Evolutionary conservation across 2,113 vertebrate species (phyloP), one percentile per base, ranked within the genome.

Genomic region (Embiotoca jacksoni): DNA sequence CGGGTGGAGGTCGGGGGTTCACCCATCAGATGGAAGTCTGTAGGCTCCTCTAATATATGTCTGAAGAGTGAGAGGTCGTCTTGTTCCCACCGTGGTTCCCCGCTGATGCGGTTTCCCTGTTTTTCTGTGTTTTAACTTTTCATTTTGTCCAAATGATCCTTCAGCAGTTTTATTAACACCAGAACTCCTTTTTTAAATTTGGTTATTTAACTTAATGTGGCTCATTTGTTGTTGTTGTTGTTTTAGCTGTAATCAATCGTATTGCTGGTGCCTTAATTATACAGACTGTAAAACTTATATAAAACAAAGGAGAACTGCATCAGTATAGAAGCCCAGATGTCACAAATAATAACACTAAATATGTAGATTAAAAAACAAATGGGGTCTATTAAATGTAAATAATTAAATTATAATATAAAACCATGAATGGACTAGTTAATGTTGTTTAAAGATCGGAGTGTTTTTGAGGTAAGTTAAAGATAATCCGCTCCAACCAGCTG

Each of bases 1-100:
- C 76, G 79, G 61, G 62, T 70, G 53, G 65, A 71, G 32, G 41
- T 10, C 14, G 23, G 23, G 23, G 23, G 23, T 49, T 49, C 2
- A 35, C 11, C 11, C 6, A 30, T 35, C 11, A 2, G 11, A 16
- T 60, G 59, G 62, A 32, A 54, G 47, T n/a, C 9, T n/a, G 4
- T 50, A 54, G 52, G 30, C 23, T 3, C n/a, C 52, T 31, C 3
- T 54, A 3, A 31, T 10, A 6, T 39, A 4, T 41, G 23, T 16
- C 32, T 15, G 36, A 47, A 47, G 7, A 23, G 23, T 23, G 23
- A 23, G 23, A 23, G 13, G 13, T 16, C 41, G 23, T 50, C 16
- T 35, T 47, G 9, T 36, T 44, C 15, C 13, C 46, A 31, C 33
- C 60, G 10, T 44, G 2, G 30, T 60, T 61, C 2, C 36, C 49